Base-by-base conservation (phyloP, 2,888 invertebrate genomes). In the Leistus spinibarbis region DNA sequence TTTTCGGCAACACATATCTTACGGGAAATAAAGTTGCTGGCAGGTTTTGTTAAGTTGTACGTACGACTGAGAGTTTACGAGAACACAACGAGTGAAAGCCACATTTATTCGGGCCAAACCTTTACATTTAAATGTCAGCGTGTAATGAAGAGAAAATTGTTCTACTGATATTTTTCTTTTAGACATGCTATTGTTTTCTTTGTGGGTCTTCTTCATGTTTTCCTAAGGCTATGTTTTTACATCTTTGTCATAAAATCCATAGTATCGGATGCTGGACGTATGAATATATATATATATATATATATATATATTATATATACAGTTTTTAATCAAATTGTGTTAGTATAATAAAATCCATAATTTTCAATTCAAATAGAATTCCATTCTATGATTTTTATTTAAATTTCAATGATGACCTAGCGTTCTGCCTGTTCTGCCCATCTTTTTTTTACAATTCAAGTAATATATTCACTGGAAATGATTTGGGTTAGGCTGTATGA, bases 101-200 rank as follows among this genome's bases (percentile, higher is more conserved):
- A 40, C 40, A 4, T 10, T 40, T 40, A 7, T 2, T 24, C 24
- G 24, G 24, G 24, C 24, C 7, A 7, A 24, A 24, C 24, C 7
- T 24, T 4, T 40, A 10, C 4, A 13, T 9, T 69, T 60, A 69
- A 69, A 27, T 69, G 60, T 69, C 57, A 69, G 60, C 60, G 69
- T n/a, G n/a, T 69, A 69, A 69, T 69, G 69, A 69, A 16, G 69
- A 69, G 62, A 60, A 60, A 69, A 69, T 69, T 69, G 60, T 69
- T 60, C 60, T 27, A 24, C 20, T 53, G 40, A n/a, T n/a, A n/a
- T n/a, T 54, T 40, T 66, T 66, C 17, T 68, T 68, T 54, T 10
- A 68, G 22, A 54, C 23, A n/a, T 56, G 54, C 22, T 65, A 24
- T 27, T 69, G 54, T 19, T 56, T 23, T 69, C 57, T 69, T 69